Evolutionary conservation across 2,797 vertebrate genomes (phyloP), one percentile per base, ranked within the genome.

Genomic region (Xenopus petersii): DNA sequence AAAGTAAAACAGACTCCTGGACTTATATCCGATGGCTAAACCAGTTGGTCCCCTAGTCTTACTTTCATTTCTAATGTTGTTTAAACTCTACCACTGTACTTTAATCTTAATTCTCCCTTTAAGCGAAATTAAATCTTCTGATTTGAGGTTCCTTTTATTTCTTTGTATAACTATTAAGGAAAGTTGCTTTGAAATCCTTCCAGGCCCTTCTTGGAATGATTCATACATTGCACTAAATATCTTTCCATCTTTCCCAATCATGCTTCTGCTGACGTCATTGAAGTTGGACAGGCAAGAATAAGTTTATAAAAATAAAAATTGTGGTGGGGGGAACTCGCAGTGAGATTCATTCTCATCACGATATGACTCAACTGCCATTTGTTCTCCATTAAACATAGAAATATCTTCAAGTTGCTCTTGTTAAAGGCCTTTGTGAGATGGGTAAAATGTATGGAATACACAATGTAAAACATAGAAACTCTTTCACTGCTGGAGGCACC

Each of bases 321-420:
- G 15, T 54, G 12, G 49, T 12, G 49, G 5, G 49, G 15, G 4
- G 49, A 54, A 58, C 15, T n/a, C 4, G 4, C 55, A 4, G n/a
- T 58, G 55, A 58, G 16, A 58, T 9, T 58, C 55, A 58, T 58
- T 58, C 55, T 58, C 55, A 58, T 16, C 15, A 58, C 2, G 55
- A 58, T 58, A 58, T 58, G 55, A 17, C 55, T 58, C 55, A 58
- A 15, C n/a, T 58, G 55, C 55, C n/a, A 17, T 58, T 54, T 54
- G 49, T 5, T 2, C 49, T 54, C 49, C 49, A 54, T 54, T 54
- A 54, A 12, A 54, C 49, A 9, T 54, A 16, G 12, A 54, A 54
- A 30, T 15, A 54, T 12, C 49, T 3, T 54, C 12, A 12, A 12
- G 15, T 9, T 54, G 49, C 49, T 54, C 12, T 10, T 54, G 49